Evolutionary conservation across 2,797 vertebrate species (phyloP), one percentile per base, ranked within the genome.

Genomic region (Fratercula arctica): DNA sequence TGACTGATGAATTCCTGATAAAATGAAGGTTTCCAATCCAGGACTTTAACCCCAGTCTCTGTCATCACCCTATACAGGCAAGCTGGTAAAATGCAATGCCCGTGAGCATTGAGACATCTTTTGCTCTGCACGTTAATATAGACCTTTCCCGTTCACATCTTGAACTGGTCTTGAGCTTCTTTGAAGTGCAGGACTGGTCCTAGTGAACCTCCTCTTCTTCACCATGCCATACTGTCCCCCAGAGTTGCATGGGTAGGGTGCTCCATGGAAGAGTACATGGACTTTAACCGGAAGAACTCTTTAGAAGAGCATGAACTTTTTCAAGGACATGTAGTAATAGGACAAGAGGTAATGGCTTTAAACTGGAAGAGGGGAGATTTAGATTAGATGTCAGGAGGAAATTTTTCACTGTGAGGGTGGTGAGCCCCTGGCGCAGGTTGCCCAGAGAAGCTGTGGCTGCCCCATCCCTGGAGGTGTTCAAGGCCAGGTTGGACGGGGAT

Each of bases 131-230:
- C 5, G 2, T n/a, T 37, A 63, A 57, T 23, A 18, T 28, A 68
- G 23, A 70, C 16, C 11, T 46, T 80, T 41, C 20, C 39, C 4
- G 1, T 69, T 53, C 0, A 0, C 19, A 31, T 13, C 53, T 73
- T 39, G 61, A 72, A 56, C 28, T 48, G 24, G 17, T 37, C 29
- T 41, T 64, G 39, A 91, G 48, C 33, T 74, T 67, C n/a, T 67
- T 8, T 82, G 41, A 79, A 61, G 12, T 28, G 33, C 6, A 53
- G 18, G 21, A 33, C 13, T n/a, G 10, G 6, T 50, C 33, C 15
- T 41, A 57, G 5, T 51, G 11, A 87, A 73, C 24, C 16, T 85
- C 9, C 13, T 46, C 21, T 74, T 60, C 11, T 82, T 64, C 50
- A 68, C 6, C 28, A 8, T 16, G 31, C 41, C 41, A 19, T 28